Evolutionary conservation across 2,888 invertebrate species (phyloP), one percentile per base, ranked within the genome.

Genomic region (Habroteleia sp.): DNA sequence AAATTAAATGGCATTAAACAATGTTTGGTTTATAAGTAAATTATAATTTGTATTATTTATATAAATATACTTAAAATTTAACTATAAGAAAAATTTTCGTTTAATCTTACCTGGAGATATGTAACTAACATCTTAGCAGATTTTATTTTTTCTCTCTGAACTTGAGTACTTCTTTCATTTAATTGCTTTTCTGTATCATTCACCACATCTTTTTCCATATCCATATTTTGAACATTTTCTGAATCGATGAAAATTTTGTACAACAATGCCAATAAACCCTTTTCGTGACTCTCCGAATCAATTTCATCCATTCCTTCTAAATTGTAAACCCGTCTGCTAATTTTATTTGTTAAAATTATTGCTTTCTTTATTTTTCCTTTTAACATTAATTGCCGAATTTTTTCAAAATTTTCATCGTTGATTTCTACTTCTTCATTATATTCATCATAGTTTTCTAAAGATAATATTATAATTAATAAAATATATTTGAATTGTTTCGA

Each of bases 51-150:
- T n/a, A n/a, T n/a, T n/a, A n/a, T n/a, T n/a, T n/a, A n/a, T n/a
- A n/a, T n/a, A 29, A 29, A 29, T 29, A 29, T 5, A 29, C 20
- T 20, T 5, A 29, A 29, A 29, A 29, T 29, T 8, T 31, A 25
- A 25, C 7, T 20, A 20, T 6, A 20, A n/a, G n/a, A n/a, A n/a
- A n/a, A n/a, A n/a, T n/a, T n/a, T n/a, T n/a, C n/a, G 1, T 41
- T 13, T 52, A 17, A 33, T 46, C 20, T 91, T 78, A 88, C 94
- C 89, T 93, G 91, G 0, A 95, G 89, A 84, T 95, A 96, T 46
- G 93, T 92, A 0, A 96, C 93, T 2, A 92, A 89, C 72, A 89
- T 90, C 75, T 92, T 92, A 84, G 92, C 92, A 50, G 90, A 90
- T 69, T 91, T 90, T 48, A 93, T 84, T 74, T 91, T 89, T 80